A percentile compares a stretch with the other conserved stretches of the same genome.
These are phyloP conservation scores for Leptothorax acervorum DNA, from an alignment of 2,888 invertebrate species.

Conservation along the genomic window DNA sequence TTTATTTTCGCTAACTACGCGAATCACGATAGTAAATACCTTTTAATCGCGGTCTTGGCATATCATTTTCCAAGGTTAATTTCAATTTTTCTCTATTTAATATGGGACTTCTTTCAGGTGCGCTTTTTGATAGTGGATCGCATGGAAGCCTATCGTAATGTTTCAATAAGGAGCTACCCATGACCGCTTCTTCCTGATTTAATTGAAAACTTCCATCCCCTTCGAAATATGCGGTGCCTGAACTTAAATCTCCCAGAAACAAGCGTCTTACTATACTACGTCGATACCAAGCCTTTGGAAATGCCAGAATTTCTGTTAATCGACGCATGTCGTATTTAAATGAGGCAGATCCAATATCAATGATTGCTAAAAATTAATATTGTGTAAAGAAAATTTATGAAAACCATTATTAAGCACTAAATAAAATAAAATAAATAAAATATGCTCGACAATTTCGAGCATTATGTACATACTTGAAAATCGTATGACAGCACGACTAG, in stretches of 20 bases:
- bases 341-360: conserved; percentile 97
- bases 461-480: conserved; percentile 91
- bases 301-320: conserved; percentile 97
- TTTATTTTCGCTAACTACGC: background rate
- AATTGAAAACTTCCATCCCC: conserved; percentile 82
- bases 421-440: background rate
- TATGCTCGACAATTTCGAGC: conserved; percentile 5
- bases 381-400: background rate
- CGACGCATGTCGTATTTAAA: conserved; percentile 99
- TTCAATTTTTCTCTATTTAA: conserved; percentile 87
- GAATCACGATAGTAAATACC: conserved; percentile 67
- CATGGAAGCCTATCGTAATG: conserved; percentile 80
- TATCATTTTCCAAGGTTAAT: conserved; percentile 87
- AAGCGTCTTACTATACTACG: conserved; percentile 96
- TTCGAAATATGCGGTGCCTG: conserved; percentile 85
- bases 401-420: conserved; percentile 24
- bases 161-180: conserved; percentile 83
- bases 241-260: conserved; percentile 96
- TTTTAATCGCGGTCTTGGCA: conserved; percentile 86
- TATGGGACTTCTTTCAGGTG: conserved; percentile 82
- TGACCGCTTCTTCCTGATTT: conserved; percentile 82
- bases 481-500: conserved; percentile 94
- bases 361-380: conserved; percentile 89
- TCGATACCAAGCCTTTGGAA: conserved; percentile 99
- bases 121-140: conserved; percentile 81